These are phyloP conservation scores for Epizoanthus stellaris DNA, from an alignment of 92 coral and sea anemone species.

Conservation along the genomic window DNA sequence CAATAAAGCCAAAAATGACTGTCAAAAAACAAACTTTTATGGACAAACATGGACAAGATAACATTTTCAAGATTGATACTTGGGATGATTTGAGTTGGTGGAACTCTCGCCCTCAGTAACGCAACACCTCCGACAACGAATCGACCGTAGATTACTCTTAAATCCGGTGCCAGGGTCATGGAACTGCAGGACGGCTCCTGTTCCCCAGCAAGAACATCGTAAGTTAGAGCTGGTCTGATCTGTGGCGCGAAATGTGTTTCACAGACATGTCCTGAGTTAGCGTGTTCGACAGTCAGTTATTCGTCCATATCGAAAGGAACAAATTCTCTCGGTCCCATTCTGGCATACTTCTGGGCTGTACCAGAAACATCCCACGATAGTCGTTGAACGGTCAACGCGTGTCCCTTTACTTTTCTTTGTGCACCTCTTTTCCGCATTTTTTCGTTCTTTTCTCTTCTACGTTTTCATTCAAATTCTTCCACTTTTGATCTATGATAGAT, in stretches of 20 bases:
- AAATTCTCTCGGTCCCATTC: conserved; percentile 5
- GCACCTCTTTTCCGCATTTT: not conserved
- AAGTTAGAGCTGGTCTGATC: not conserved
- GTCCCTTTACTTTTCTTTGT: conserved; percentile 21
- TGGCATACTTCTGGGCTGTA: conserved; percentile 27
- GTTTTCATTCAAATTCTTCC: not conserved
- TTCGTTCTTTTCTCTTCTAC: conserved; percentile 6
- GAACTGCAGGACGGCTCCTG: not conserved
- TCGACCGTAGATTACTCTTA: too few species aligned
- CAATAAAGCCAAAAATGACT: too few species aligned
- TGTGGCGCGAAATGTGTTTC: too few species aligned
- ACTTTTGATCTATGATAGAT: too few species aligned
- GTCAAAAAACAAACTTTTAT: too few species aligned
- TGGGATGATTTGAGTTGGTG: not conserved
- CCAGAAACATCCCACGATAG: conserved; percentile 8
- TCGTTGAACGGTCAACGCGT: conserved; percentile 9
- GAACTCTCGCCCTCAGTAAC: too few species aligned
- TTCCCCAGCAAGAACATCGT: conserved; percentile 6
- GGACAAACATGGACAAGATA: too few species aligned
- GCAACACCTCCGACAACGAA: too few species aligned
- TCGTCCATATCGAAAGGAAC: conserved; percentile 3
- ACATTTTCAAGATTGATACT: not conserved
- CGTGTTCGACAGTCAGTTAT: conserved; percentile 13
- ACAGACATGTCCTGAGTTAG: not conserved
- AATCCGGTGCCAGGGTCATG: too few species aligned